Evolutionary conservation across 2,888 invertebrate genomes (phyloP).

Genomic region (Carpatolechia fugitivella): DNA sequence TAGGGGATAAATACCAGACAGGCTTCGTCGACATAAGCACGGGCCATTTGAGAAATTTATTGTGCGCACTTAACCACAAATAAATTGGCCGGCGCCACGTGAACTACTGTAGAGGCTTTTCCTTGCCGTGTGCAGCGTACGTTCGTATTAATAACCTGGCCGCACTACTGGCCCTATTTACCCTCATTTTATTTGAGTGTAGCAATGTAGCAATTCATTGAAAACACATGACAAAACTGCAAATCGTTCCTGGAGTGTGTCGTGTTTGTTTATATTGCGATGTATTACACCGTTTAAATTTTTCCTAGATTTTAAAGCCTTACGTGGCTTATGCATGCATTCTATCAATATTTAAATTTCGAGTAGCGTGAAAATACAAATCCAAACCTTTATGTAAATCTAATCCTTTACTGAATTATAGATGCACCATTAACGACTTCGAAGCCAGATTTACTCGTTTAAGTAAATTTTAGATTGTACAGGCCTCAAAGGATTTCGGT

Average conservation of each 20-base stretch:
- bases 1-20: constrained; percentile 72
- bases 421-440: constrained; percentile 5
- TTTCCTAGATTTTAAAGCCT: too few species aligned
- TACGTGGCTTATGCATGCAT: too few species aligned
- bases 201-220: neutral
- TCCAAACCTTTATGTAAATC: neutral
- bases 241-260: too few species aligned
- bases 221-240: too few species aligned
- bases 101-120: constrained; percentile 49
- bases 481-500: constrained; percentile 6
- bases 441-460: constrained; percentile 6
- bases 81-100: constrained; percentile 70
- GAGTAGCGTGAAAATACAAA: neutral
- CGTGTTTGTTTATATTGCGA: too few species aligned
- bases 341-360: neutral
- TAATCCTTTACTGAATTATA: constrained; percentile 4
- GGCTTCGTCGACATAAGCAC: constrained; percentile 67
- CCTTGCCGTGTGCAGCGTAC: constrained; percentile 39
- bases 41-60: constrained; percentile 77
- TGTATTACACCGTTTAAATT: too few species aligned
- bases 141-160: constrained; percentile 35
- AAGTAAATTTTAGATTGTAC: constrained; percentile 4
- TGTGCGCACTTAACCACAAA: constrained; percentile 76
- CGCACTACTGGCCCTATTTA: neutral
- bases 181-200: neutral